phyloP scores from a whole-genome alignment of 2,888 invertebrate genomes.

The Noctua janthe region DNA sequence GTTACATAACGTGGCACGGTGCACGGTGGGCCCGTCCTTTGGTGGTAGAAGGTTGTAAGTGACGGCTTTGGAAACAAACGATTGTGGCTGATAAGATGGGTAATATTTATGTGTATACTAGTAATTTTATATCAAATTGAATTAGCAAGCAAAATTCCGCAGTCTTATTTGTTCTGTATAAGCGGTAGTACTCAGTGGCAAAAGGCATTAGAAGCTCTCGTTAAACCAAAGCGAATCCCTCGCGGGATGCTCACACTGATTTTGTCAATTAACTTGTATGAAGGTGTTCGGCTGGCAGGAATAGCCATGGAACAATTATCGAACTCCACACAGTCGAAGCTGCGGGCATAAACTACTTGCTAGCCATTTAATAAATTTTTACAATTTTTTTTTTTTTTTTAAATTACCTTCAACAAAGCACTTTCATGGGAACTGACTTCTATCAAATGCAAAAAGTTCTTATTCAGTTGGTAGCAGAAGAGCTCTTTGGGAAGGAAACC shows the following conservation, averaged over 20 bases:
- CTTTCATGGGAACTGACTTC: not conserved
- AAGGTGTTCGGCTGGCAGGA: not conserved
- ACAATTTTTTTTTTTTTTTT: no score
- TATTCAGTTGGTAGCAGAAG: not conserved
- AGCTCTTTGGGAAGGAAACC: not conserved
- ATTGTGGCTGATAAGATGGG: slow-evolving; percentile 4
- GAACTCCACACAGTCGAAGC: not conserved
- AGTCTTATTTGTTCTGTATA: no score
- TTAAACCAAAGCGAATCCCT: no score
- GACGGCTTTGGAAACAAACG: slow-evolving; percentile 1
- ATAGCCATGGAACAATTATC: not conserved
- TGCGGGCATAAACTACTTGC: not conserved
- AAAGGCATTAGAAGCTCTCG: not conserved
- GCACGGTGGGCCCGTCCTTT: slow-evolving; percentile 26
- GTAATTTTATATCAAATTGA: not conserved
- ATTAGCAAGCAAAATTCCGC: not conserved
- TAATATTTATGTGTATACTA: not conserved
- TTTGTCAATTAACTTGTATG: no score
- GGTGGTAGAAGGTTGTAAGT: slow-evolving; percentile 11
- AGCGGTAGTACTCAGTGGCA: no score
- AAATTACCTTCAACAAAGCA: no score
- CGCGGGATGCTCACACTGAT: no score
- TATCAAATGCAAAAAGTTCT: not conserved
- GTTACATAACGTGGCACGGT: slow-evolving; percentile 28
- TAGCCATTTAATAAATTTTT: not conserved